Evolutionary conservation across 2,888 invertebrate species (phyloP), one percentile per base, ranked within the genome.

Genomic region (Lycaena phlaeas): DNA sequence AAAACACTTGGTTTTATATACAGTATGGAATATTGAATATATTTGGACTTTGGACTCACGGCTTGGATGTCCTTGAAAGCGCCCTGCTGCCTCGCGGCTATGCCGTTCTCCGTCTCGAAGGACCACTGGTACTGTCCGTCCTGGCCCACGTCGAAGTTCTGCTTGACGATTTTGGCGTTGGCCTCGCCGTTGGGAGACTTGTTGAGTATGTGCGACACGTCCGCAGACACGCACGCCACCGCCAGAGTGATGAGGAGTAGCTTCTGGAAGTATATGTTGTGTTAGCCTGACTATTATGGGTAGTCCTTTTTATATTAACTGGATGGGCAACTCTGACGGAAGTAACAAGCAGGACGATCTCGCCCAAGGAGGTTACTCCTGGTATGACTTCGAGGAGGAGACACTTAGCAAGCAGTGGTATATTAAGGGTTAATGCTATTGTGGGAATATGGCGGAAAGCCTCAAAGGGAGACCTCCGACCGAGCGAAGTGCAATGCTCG

Each of bases 41-140:
- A n/a, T n/a, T n/a, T n/a, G n/a, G n/a, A n/a, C n/a, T n/a, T n/a
- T n/a, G n/a, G n/a, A 59, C 70, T 67, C 17, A 79, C 78, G 52
- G 54, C 39, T 0, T 74, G 69, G 0, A 63, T 55, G 48, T 84
- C 84, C 50, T 78, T 84, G 14, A 87, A 55, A 26, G 68, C 68
- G 1, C 90, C 89, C 4, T 66, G 68, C 48, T 86, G 88, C 34
- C 81, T 74, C 0, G 77, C 82, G 0, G 67, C 50, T 50, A 89
- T 90, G 1, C 89, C 89, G 54, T 90, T 88, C 0, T 58, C 86
- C 0, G 89, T 88, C 49, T 89, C 86, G 41, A 77, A 86, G 1
- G 73, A 55, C 60, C 63, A 88, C 38, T 75, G 67, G 68, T 84
- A 88, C 27, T 61, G 54, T 0, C 88, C 88, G 0, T 87, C 86